Percentiles rank a stretch among this genome's conserved stretches.
phyloP scores from a whole-genome alignment of 2,113 vertebrate genomes.

The Oryctolagus cuniculus region mOryCun1.1 NC_091440.1:102836501-102837000 shows the following conservation, averaged over 20 bases:
- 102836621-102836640: slow-evolving; percentile 40
- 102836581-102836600: neutral
- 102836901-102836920: slow-evolving; percentile 48
- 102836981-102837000: slow-evolving; percentile 71
- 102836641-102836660: slow-evolving; percentile 60
- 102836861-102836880: slow-evolving; percentile 55
- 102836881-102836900: slow-evolving; percentile 62
- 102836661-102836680: neutral
- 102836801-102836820: slow-evolving; percentile 52
- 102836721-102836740: neutral
- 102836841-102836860: slow-evolving; percentile 37
- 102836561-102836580: neutral
- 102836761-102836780: neutral
- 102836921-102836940: neutral
- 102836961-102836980: slow-evolving; percentile 55
- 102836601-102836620: neutral
- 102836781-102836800: slow-evolving; percentile 25
- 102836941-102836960: slow-evolving; percentile 31
- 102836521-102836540: slow-evolving; percentile 83
- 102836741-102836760: neutral
- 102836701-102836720: neutral
- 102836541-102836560: slow-evolving; percentile 1
- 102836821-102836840: slow-evolving; percentile 45
- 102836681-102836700: neutral
- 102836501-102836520: slow-evolving; percentile 92